phyloP scores from a whole-genome alignment of 2,888 invertebrate genomes.

The Seira sanloemensis region DNA sequence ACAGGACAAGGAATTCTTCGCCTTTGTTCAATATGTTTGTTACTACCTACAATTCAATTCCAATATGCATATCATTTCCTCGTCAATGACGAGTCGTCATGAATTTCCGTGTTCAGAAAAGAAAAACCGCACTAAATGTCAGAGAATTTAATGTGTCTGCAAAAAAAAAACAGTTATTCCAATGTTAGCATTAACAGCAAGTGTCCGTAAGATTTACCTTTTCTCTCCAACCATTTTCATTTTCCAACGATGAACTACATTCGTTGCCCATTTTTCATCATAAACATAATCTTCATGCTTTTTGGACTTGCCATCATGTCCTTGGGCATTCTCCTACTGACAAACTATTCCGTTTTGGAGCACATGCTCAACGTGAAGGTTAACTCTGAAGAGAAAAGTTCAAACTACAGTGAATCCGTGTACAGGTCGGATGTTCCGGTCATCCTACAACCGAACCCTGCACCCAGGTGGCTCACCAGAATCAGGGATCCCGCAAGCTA shows the following conservation, averaged over 20 bases:
- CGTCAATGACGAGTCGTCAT: no score
- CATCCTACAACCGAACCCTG: conserved; percentile 28
- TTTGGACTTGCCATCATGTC: conserved; percentile 44
- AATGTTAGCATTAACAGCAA: no score
- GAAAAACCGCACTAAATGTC: not conserved
- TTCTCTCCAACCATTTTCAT: not conserved
- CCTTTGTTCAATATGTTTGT: no score
- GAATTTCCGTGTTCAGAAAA: not conserved
- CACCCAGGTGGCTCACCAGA: conserved; percentile 34
- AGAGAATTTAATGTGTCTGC: no score
- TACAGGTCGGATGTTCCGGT: conserved; percentile 37
- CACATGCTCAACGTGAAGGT: conserved; percentile 31
- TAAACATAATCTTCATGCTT: conserved; percentile 50
- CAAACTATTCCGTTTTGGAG: conserved; percentile 46
- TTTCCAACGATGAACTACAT: conserved; percentile 37
- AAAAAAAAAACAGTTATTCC: no score
- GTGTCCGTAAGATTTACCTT: no score
- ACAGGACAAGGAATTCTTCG: no score
- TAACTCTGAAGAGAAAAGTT: not conserved
- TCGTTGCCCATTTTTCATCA: conserved; percentile 47
- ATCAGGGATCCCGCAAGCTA: conserved; percentile 53
- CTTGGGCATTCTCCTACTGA: conserved; percentile 36
- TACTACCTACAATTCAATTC: no score
- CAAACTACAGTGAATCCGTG: conserved; percentile 37
- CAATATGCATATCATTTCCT: no score